Evolutionary conservation across 2,797 vertebrate species (phyloP).

Genomic region (Podarcis lilfordi): DNA sequence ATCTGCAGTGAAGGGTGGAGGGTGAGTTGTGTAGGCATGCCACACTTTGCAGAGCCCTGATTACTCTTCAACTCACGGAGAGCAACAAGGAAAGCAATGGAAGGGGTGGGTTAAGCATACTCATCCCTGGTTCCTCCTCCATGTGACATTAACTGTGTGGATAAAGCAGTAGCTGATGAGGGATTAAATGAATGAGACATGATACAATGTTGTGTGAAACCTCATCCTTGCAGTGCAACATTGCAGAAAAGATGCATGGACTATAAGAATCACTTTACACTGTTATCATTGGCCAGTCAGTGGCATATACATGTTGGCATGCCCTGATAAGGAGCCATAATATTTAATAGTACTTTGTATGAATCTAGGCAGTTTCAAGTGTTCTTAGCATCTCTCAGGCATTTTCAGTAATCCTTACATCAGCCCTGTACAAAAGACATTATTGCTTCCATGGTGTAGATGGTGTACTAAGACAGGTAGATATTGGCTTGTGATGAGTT

Average conservation of each 20-base stretch:
- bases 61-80: too few relatives aligned
- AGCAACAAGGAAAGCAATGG: too few relatives aligned
- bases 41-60: too few relatives aligned
- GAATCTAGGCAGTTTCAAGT: background rate
- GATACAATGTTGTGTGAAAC: background rate
- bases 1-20: background rate
- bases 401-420: background rate
- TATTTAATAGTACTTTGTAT: background rate
- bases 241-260: background rate
- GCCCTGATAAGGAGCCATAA: background rate
- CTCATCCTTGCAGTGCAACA: background rate
- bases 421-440: background rate
- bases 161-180: too few relatives aligned
- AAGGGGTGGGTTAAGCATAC: too few relatives aligned
- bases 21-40: background rate
- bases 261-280: background rate
- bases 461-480: background rate
- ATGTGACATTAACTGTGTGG: too few relatives aligned
- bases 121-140: too few relatives aligned
- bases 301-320: background rate
- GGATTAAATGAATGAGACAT: too few relatives aligned
- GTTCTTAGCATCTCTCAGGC: background rate
- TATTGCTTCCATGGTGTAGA: background rate
- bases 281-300: background rate
- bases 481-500: background rate